phyloP scores from a whole-genome alignment of 2,888 invertebrate genomes.

The Prosopocoilus inquinatus region DNA sequence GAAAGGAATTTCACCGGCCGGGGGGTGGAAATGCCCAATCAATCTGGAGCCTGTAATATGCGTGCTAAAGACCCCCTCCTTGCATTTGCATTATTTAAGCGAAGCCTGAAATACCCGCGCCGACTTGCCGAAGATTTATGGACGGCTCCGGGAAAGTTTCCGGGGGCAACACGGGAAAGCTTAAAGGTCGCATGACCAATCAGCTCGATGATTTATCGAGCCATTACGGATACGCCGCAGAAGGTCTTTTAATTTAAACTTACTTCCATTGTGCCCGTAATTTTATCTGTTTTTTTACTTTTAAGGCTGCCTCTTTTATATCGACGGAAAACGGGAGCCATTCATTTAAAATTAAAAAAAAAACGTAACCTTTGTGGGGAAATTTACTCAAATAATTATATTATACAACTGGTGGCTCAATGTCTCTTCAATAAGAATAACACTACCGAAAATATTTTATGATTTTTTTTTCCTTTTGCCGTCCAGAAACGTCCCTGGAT shows the following conservation, averaged over 20 bases:
- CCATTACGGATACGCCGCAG: slow-evolving; percentile 20
- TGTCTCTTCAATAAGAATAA: no score
- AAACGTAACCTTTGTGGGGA: no score
- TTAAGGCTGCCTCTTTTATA: no score
- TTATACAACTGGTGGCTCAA: no score
- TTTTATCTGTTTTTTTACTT: not conserved
- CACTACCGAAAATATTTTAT: no score
- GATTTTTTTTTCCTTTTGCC: no score
- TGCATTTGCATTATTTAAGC: slow-evolving; percentile 3
- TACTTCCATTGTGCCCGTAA: slow-evolving; percentile 8
- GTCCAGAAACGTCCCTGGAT: no score
- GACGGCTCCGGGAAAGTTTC: not conserved
- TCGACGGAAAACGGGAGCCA: no score
- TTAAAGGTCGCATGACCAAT: slow-evolving; percentile 6
- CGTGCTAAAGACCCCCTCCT: slow-evolving; percentile 1
- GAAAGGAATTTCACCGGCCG: no score
- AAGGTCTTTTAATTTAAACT: slow-evolving; percentile 15
- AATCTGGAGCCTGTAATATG: not conserved
- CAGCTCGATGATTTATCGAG: slow-evolving; percentile 25
- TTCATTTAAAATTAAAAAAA: no score
- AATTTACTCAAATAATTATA: no score
- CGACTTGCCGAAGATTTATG: not conserved
- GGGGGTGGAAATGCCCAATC: no score
- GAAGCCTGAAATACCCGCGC: not conserved
- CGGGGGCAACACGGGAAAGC: slow-evolving; percentile 4